Conservation (phyloP, 2,888 invertebrate species). For the Chrysomela aeneicollis region DNA sequence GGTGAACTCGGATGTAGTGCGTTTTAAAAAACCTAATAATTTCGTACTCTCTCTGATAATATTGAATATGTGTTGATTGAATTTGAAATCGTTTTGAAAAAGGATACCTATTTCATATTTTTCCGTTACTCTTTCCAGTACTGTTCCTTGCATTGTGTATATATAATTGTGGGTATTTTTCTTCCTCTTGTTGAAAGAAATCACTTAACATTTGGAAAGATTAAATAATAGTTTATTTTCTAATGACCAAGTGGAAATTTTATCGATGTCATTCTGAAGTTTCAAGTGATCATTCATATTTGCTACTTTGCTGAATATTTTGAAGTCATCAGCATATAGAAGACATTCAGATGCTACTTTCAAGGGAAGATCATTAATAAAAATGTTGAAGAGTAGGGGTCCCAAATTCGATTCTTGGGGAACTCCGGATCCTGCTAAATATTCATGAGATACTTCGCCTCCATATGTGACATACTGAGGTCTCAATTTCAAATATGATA, state of each 20-base stretch:
- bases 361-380: no score
- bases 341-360: no score
- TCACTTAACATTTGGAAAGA: background rate
- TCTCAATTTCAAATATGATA: no score
- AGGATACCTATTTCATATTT: background rate
- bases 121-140: background rate
- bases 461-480: no score
- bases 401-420: no score
- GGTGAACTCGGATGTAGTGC: background rate
- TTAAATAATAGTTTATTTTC: background rate
- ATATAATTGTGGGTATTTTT: no score
- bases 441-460: no score
- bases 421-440: no score
- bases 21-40: background rate
- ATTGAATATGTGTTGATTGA: constrained; percentile 3
- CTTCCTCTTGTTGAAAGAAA: background rate
- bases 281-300: background rate
- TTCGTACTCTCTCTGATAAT: background rate
- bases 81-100: constrained; percentile 4
- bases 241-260: background rate
- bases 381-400: no score
- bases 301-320: no score
- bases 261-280: background rate
- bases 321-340: no score
- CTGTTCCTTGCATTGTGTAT: background rate